A percentile compares a stretch with the other conserved stretches of the same genome.
phyloP scores from a whole-genome alignment of 2,113 vertebrate species.

The Petrocephalus zakoni region DNA sequence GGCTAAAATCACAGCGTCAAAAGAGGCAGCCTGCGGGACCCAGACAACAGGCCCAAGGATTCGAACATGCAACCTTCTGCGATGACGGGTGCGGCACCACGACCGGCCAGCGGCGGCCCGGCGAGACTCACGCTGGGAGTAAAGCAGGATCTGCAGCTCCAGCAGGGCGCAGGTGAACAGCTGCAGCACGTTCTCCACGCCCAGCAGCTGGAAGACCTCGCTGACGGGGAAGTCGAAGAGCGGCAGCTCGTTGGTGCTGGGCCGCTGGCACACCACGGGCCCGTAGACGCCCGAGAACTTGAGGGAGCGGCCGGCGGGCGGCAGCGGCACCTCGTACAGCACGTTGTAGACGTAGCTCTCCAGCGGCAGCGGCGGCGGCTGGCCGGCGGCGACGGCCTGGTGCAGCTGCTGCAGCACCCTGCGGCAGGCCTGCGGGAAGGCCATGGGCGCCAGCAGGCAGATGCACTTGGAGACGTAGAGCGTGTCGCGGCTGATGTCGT shows the following conservation, averaged over 20 bases:
- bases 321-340: conserved; percentile 93
- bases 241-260: conserved; percentile 85
- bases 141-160: conserved; percentile 97
- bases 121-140: conserved; percentile 90
- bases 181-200: conserved; percentile 94
- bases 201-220: conserved; percentile 87
- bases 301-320: conserved; percentile 85
- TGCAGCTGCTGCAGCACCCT: conserved; percentile 88
- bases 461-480: conserved; percentile 97
- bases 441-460: conserved; percentile 93
- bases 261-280: conserved; percentile 90
- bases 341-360: conserved; percentile 98
- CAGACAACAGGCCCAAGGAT: background rate
- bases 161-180: conserved; percentile 95
- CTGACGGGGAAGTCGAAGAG: conserved; percentile 89
- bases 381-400: conserved; percentile 86
- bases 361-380: conserved; percentile 87
- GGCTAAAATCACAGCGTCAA: background rate
- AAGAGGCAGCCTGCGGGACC: background rate
- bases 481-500: conserved; percentile 94
- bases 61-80: background rate
- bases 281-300: conserved; percentile 95
- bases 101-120: too few relatives aligned
- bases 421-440: conserved; percentile 88
- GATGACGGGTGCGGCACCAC: background rate